These are phyloP conservation scores for Rhabdophis nuchalis DNA, from an alignment of 2,797 vertebrate species.

Conservation along the genomic window DNA sequence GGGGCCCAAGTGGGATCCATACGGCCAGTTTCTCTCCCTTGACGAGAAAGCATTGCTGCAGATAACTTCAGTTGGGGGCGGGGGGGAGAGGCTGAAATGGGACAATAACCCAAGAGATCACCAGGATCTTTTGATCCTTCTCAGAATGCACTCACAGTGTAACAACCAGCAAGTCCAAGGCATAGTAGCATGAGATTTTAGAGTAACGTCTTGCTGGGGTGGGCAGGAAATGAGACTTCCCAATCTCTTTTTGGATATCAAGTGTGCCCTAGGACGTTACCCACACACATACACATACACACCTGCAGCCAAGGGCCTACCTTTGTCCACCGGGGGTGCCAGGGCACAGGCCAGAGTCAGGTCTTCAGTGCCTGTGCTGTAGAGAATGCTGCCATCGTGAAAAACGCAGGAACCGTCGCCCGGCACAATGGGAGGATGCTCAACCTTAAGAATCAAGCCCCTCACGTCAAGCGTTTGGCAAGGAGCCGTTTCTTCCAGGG, in stretches of 20 bases:
- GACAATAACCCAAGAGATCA: not conserved
- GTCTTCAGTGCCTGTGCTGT: conserved; percentile 40
- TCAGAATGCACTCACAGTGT: not conserved
- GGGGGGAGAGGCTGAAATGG: not conserved
- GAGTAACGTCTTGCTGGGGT: not conserved
- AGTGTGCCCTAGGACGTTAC: not conserved
- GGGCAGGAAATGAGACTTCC: not conserved
- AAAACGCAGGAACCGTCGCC: conserved; percentile 53
- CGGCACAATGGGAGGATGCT: conserved; percentile 57
- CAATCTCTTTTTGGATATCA: not conserved
- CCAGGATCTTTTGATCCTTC: not conserved
- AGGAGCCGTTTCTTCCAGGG: not conserved
- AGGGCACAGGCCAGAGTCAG: not conserved
- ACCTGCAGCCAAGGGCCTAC: conserved; percentile 18
- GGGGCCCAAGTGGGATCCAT: not conserved
- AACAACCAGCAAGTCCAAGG: not conserved
- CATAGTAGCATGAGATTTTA: not conserved
- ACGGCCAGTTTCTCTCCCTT: not conserved
- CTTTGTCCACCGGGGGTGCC: conserved; percentile 24
- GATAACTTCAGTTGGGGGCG: not conserved
- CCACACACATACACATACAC: not conserved
- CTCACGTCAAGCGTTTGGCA: not conserved
- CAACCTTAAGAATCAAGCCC: conserved; percentile 59
- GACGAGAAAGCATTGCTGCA: not conserved
- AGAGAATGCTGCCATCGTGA: conserved; percentile 64